Evolutionary conservation across 1,140 invertebrate genomes (phyloP), one percentile per base, ranked within the genome.

Genomic region (Laupala kohalensis): DNA sequence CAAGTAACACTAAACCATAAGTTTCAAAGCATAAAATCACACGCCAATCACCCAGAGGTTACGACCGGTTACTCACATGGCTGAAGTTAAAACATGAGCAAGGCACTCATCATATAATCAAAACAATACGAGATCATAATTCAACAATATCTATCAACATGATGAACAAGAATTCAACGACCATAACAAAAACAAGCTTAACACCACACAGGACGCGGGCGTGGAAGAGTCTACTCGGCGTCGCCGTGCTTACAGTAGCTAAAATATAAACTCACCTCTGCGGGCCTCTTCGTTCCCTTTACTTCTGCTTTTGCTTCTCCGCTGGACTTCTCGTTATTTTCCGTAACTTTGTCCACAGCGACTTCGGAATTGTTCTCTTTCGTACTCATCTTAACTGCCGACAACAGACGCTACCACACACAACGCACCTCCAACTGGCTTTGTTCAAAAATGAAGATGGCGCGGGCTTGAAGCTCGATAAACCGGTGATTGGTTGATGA

Each of bases 221-320:
- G 19, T 53, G 37, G 37, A 53, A 53, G 37, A 9, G 37, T 53
- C 37, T 53, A 9, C 4, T 19, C 37, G 19, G 19, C 37, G 9
- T 53, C 37, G 19, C 37, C 37, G 9, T 53, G 19, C 9, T 13
- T 13, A 19, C 37, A 53, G 19, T 19, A 53, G 19, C 37, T 19
- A 53, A 53, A 53, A 53, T 74, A 74, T 74, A 68, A 73, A 88
- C 89, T 90, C 83, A 93, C 91, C 86, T 93, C 92, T 77, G 90
- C 89, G 83, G 91, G 86, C 85, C 92, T 89, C 84, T 93, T 93
- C 79, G 89, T 90, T 80, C 90, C 91, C 85, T 93, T 93, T 76
- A 92, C 84, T 78, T 92, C 90, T 80, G 88, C 89, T 84, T 92
- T 92, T 64, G 86, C 86, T 80, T 91, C 89, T 67, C 77, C 81